A percentile compares a stretch with the other conserved stretches of the same genome.
Conservation (phyloP, 92 coral and sea anemone genomes). For the Parazoanthus darwini region DNA sequence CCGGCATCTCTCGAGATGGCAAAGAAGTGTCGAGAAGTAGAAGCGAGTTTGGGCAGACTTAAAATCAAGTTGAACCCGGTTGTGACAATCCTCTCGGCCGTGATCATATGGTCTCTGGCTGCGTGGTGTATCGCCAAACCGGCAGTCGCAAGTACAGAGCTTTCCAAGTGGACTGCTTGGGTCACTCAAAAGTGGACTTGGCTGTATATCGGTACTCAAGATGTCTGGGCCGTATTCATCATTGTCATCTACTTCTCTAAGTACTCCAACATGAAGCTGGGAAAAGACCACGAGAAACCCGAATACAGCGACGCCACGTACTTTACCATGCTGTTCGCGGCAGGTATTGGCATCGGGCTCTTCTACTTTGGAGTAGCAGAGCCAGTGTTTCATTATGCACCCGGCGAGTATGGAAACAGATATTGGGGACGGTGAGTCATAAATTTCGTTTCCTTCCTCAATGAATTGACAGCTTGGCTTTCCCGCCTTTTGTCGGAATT, state of each 20-base stretch:
- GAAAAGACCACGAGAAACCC: slow-evolving; percentile 49
- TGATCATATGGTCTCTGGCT: slow-evolving; percentile 45
- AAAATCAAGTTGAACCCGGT: slow-evolving; percentile 52
- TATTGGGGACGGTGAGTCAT: slow-evolving; percentile 50
- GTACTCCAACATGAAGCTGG: slow-evolving; percentile 56
- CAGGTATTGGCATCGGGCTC: slow-evolving; percentile 54
- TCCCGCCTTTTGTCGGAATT: background rate
- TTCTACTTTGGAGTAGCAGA: slow-evolving; percentile 59
- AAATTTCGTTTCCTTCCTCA: background rate
- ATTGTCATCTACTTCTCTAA: slow-evolving; percentile 47
- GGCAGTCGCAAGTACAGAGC: slow-evolving; percentile 4
- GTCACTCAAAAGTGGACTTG: slow-evolving; percentile 53
- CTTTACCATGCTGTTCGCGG: slow-evolving; percentile 56
- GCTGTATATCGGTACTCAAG: slow-evolving; percentile 55
- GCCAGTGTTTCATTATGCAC: slow-evolving; percentile 46
- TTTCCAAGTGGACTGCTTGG: slow-evolving; percentile 44
- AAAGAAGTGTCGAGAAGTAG: slow-evolving; percentile 42
- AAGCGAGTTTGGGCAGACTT: slow-evolving; percentile 40
- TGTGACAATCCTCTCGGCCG: slow-evolving; percentile 46
- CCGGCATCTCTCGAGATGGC: slow-evolving; percentile 11
- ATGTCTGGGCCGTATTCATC: slow-evolving; percentile 49
- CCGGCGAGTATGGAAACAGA: slow-evolving; percentile 46
- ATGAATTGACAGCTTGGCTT: background rate
- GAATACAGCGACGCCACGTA: slow-evolving; percentile 52
- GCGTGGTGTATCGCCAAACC: slow-evolving; percentile 44